Base-by-base conservation (phyloP, 2,797 vertebrate genomes). In the Argyrosomus regius region DNA sequence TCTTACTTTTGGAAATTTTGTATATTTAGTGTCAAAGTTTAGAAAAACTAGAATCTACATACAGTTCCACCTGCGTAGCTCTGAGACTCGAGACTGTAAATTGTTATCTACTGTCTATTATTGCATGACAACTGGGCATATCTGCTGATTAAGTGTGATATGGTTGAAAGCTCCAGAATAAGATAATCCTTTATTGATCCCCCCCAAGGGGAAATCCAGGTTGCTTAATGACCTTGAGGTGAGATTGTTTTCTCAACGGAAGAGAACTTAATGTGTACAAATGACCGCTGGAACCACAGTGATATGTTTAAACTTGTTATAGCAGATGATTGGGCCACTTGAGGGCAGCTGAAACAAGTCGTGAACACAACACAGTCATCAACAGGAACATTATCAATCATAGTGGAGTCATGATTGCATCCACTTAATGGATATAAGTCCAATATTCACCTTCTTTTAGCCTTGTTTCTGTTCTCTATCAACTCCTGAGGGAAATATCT, bases 221-320 rank as follows among this genome's bases (percentile, higher is more conserved):
- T 24, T 22, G 50, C 3, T 39, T 46, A 71, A 48, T 28, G 2
- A 53, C 49, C 18, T 54, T 52, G 39, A 53, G 14, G 7, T 53
- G 24, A 58, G 43, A 39, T 6, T 63, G n/a, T 69, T 28, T 67
- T 26, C 69, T 60, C 48, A 45, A 17, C 24, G 35, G 39, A 67
- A 67, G 8, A 26, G 9, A n/a, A 39, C 39, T 67, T 48, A 46
- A 64, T 45, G 18, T 46, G 22, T n/a, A 46, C 39, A 46, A n/a
- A 26, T 69, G 31, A 58, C 56, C 52, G 45, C 48, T 41, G 24
- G 22, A 74, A 58, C 22, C 26, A 5, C 64, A 50, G 2, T n/a
- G 22, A 39, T 50, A 31, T 49, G 52, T 72, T 64, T 59, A 52
- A 60, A 9, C 57, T 3, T 62, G 54, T 10, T 39, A 71, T 18